Base-by-base conservation (phyloP, 92 coral and sea anemone species). In the Porites divaricata region DNA sequence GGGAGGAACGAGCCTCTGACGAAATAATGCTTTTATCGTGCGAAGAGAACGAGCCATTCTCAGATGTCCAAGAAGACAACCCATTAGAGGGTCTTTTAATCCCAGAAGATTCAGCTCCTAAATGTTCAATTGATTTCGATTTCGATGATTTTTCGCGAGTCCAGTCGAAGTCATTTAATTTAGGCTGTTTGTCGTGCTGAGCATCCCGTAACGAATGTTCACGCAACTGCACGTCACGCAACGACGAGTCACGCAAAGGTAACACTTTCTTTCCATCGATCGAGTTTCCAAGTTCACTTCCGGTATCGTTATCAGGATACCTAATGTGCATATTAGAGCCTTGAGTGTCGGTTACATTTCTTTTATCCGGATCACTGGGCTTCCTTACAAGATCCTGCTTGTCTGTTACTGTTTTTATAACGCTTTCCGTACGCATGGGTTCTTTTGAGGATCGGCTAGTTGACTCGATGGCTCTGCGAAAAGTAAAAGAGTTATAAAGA, bases 361-460 rank as follows among this genome's bases (percentile, higher is more conserved):
- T 81, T 21, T 73, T 82, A 62, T 82, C 86, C 26, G 79, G 63
- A 49, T 82, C 86, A 54, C 64, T 82, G 15, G 78, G 63, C 67
- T 82, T 82, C 58, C 75, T 82, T 14, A 23, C 10, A 63, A 53
- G 49, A 52, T 84, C 88, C 74, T 84, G 67, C 72, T 93, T 78
- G 76, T 94, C 98, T 24, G 89, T 75, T 17, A 91, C 92, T 6
- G 95, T 89, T 88, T 96, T 96, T 25, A 96, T 96, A 21, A 96
- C 99, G 72, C 99, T 96, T 79, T 96, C 99, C 41, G 96, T 96
- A 63, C 99, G 88, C 58, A 91, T 77, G 2, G 90, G 85, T 51
- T 96, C 99, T 56, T 90, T 90, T 24, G 94, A 71, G 1, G 89
- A 81, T 4, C 88, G 81, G 25, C 26, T 51, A 3, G 74, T 25